Base-by-base conservation (phyloP, 1,140 invertebrate genomes). In the Neodiprion virginianus region DNA sequence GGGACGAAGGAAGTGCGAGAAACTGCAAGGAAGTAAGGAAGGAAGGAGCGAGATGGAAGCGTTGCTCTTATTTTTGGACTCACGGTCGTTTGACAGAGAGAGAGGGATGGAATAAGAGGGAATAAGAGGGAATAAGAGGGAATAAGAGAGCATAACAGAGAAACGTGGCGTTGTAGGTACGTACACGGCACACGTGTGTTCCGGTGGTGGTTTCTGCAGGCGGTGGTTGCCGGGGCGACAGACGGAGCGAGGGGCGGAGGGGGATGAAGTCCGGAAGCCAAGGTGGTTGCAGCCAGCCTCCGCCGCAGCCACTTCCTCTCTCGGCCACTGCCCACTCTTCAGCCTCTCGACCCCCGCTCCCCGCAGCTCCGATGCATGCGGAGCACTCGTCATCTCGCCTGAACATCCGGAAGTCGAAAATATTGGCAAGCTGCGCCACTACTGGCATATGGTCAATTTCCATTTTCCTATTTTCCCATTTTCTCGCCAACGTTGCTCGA, bases 231-330 rank as follows among this genome's bases (percentile, higher is more conserved):
- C 72, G 65, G 76, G 66, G 69, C 71, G 17, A 3, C 67, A 48
- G 17, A 17, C 53, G 23, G 17, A 69, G 28, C 50, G 14, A 71
- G 74, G 71, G 71, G 68, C 47, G 67, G 69, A 73, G 48, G 53
- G 76, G 40, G 72, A 73, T 76, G 76, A 71, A 76, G 50, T 73
- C 82, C 86, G 87, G 87, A 88, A 88, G 87, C 87, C 85, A 88
- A 88, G 87, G 87, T 88, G 87, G 87, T 88, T 87, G 84, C 84
- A 88, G 86, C 86, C 84, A 88, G 86, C 86, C 83, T 87, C 85
- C 82, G 80, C 53, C 79, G 77, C 80, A 82, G 81, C 81, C 28
- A 40, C 28, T 40, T 40, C 28, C 28, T 40, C 28, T 40, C 28
- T 40, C 28, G 85, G 79, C 83, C 85, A 82, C 83, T 87, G 88